Conservation (phyloP, 2,797 vertebrate genomes). For the Lagorchestes hirsutus region DNA sequence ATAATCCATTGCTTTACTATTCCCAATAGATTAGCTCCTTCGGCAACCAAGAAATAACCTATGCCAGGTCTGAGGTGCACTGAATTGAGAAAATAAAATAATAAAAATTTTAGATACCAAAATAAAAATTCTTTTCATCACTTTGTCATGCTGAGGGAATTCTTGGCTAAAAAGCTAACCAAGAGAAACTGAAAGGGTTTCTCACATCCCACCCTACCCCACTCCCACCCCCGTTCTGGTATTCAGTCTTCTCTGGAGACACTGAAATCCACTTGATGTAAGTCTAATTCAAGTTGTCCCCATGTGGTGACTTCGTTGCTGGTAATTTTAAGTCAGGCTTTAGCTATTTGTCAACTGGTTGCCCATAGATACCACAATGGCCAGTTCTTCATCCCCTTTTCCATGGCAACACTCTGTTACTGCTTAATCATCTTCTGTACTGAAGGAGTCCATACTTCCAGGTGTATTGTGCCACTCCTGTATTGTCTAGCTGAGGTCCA, state of each 20-base stretch:
- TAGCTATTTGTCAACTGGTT: constrained; percentile 56
- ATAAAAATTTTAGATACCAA: constrained; percentile 22
- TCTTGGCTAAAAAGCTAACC: background rate
- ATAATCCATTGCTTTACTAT: background rate
- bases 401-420: constrained; percentile 62
- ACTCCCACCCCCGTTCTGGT: constrained; percentile 56
- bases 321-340: constrained; percentile 63
- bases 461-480: constrained; percentile 5
- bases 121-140: constrained; percentile 20
- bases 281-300: constrained; percentile 58
- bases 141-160: constrained; percentile 37
- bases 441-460: constrained; percentile 26
- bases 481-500: constrained; percentile 27
- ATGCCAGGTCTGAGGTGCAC: background rate
- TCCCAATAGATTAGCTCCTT: background rate
- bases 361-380: constrained; percentile 55
- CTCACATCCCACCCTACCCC: constrained; percentile 17
- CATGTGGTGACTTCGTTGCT: constrained; percentile 13
- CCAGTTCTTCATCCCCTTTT: constrained; percentile 57
- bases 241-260: constrained; percentile 28
- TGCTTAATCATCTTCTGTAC: constrained; percentile 56
- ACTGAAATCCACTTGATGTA: constrained; percentile 62
- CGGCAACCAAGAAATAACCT: constrained; percentile 25
- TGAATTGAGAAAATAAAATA: constrained; percentile 39
- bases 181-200: constrained; percentile 26